Base-by-base conservation (phyloP, 2,797 vertebrate species). In the Jordanella pulchra region DNA sequence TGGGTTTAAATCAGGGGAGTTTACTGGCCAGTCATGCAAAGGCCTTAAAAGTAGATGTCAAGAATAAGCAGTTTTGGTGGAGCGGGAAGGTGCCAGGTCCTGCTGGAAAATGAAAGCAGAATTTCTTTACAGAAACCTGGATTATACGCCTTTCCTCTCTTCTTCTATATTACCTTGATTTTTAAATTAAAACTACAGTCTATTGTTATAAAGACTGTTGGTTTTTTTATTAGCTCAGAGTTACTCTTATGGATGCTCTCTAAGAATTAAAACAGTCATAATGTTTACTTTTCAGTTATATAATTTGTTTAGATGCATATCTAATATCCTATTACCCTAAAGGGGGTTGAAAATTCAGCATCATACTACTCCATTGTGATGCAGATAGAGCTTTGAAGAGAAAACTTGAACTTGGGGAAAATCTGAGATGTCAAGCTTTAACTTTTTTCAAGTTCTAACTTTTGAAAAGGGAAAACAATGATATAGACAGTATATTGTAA, bases 341-440 rank as follows among this genome's bases (percentile, higher is more conserved):
- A 73, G 21, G 72, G 28, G 0, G 48, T 21, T 53, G n/a, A 13
- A 78, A 72, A 35, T 48, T 71, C 39, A 67, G 44, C 61, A 45
- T 76, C 58, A 67, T 63, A 80, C 68, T 71, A 70, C 72, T 79
- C 15, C 55, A 66, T 39, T 50, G 63, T 64, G 72, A 76, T 69
- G 73, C 44, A 9, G 53, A 66, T 10, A 64, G 9, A 63, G 48
- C 66, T 79, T 71, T 65, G 56, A 64, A 65, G 65, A 55, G 39
- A 67, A 72, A 72, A 72, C 61, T 3, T 64, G 32, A 35, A 23
- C 58, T 61, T 61, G 35, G 4, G 18, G 65, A 69, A 73, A 73
- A 50, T 11, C 13, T 74, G 72, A 82, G 58, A 51, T 42, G 68
- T 44, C 71, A 64, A 56, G 32, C 66, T 77, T 75, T 56, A 70